Percentiles rank a stretch among this genome's conserved stretches.
phyloP scores from a whole-genome alignment of 2,113 vertebrate genomes.

The Heloderma charlesbogerti region DNA sequence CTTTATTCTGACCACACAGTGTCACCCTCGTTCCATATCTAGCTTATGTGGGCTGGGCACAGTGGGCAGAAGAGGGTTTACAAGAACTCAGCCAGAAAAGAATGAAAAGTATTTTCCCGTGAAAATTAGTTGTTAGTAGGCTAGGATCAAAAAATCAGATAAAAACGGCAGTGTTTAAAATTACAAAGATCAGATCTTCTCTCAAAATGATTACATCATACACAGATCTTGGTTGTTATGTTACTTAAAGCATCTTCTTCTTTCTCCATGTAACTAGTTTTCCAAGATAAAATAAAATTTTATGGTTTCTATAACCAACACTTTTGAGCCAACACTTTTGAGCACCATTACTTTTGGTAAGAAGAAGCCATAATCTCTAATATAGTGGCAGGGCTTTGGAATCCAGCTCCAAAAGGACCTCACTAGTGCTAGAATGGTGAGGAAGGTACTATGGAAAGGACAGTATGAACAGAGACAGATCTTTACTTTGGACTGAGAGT shows the following conservation, averaged over 20 bases:
- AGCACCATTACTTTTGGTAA: neutral
- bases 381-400: neutral
- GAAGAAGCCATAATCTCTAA: neutral
- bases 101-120: neutral
- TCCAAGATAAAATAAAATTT: neutral
- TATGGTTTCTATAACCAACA: neutral
- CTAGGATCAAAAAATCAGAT: neutral
- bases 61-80: neutral
- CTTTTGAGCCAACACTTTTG: neutral
- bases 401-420: neutral
- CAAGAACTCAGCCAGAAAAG: neutral
- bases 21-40: slow-evolving; percentile 64
- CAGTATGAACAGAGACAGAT: neutral
- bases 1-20: slow-evolving; percentile 67
- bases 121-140: neutral
- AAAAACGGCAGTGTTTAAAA: neutral
- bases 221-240: neutral
- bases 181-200: neutral
- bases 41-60: neutral
- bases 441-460: neutral
- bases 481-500: neutral
- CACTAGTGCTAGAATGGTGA: neutral
- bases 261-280: neutral
- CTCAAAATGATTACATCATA: neutral
- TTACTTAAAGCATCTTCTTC: neutral